These are phyloP conservation scores for Astyanax mexicanus DNA, from an alignment of 2,797 vertebrate species.

Conservation along the genomic window DNA sequence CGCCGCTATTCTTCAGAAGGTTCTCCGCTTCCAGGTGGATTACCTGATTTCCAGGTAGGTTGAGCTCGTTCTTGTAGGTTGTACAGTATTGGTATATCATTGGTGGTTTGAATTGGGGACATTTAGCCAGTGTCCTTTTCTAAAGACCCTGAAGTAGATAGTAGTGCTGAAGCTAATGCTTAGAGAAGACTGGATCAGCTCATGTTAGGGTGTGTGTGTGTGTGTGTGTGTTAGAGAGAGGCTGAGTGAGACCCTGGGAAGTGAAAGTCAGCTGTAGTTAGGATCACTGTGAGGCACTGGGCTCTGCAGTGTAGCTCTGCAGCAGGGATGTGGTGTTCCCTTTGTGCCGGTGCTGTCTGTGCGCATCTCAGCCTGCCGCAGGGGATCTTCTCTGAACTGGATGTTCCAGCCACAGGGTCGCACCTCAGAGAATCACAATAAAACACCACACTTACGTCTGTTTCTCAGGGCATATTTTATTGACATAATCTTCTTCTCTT, in stretches of 20 bases:
- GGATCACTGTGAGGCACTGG: constrained; percentile 24
- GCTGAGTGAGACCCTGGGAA: constrained; percentile 13
- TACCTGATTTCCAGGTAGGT: constrained; percentile 96
- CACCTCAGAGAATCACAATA: constrained; percentile 5
- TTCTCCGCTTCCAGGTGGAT: constrained; percentile 95
- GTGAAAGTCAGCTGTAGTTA: constrained; percentile 35
- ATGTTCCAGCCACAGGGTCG: constrained; percentile 15
- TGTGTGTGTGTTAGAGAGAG: neutral
- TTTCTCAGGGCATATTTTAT: neutral
- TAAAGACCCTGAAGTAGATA: neutral
- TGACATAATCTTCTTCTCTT: neutral
- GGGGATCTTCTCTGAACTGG: constrained; percentile 1
- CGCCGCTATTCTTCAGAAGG: constrained; percentile 92
- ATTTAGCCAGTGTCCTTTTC: neutral
- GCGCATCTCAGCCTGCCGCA: constrained; percentile 16
- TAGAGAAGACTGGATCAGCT: constrained; percentile 38
- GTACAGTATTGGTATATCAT: neutral
- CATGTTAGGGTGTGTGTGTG: constrained; percentile 32
- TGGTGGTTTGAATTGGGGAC: neutral
- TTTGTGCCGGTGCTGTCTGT: constrained; percentile 16
- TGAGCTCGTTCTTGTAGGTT: neutral
- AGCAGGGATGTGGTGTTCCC: constrained; percentile 25
- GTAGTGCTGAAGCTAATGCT: constrained; percentile 38
- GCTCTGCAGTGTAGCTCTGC: constrained; percentile 8
- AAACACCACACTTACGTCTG: neutral